Conservation (phyloP, 64 coral and sea anemone species). For the Actinia tenebrosa region DNA sequence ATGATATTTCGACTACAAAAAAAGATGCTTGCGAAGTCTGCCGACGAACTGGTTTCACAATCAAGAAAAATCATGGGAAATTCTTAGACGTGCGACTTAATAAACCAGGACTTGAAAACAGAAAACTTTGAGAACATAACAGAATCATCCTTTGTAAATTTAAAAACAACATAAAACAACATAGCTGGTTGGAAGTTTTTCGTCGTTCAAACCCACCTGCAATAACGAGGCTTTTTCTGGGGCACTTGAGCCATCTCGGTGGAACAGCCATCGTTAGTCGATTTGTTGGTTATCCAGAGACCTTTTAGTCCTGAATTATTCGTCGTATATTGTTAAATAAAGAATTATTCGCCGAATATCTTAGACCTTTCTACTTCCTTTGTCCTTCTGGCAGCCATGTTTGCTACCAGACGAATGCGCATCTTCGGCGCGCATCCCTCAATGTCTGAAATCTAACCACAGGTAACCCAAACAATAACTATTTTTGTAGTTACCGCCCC, state of each 20-base stretch:
- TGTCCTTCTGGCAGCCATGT: conserved; percentile 21
- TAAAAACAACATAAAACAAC: conserved; percentile 1
- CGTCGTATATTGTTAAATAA: background rate
- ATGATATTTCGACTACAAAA: background rate
- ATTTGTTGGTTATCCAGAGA: background rate
- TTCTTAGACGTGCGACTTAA: background rate
- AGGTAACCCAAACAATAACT: background rate
- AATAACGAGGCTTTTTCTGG: conserved; percentile 88
- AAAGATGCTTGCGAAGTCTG: background rate
- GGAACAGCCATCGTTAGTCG: conserved; percentile 70
- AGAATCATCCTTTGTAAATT: background rate
- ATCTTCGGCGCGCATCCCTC: background rate
- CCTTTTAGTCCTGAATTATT: background rate
- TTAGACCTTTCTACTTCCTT: background rate
- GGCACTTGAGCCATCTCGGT: conserved; percentile 87
- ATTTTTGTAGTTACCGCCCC: background rate
- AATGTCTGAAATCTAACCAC: background rate
- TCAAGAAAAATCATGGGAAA: background rate
- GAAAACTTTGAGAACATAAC: background rate
- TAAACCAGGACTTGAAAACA: background rate
- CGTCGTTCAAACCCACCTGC: conserved; percentile 49
- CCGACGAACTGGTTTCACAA: background rate
- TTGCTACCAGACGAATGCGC: conserved; percentile 27
- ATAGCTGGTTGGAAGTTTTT: background rate
- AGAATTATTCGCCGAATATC: background rate